Percentiles rank a stretch among this genome's conserved stretches.
Evolutionary conservation across 2,888 invertebrate genomes (phyloP).

Genomic region (Euproctis similis): DNA sequence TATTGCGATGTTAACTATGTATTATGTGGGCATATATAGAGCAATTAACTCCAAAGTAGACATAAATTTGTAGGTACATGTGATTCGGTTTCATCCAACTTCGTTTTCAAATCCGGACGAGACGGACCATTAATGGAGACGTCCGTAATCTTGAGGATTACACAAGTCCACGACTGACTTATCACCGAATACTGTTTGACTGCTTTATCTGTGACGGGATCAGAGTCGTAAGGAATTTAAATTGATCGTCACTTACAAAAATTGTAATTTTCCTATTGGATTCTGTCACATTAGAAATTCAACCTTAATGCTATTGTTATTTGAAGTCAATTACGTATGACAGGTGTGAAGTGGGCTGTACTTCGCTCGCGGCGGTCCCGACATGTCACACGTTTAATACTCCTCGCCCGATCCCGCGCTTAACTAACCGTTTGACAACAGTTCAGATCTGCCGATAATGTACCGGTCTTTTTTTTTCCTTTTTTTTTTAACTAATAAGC

Average conservation of each 20-base stretch:
- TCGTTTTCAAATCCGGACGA: constrained; percentile 12
- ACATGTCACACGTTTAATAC: constrained; percentile 63
- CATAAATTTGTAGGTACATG: constrained; percentile 25
- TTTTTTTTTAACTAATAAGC: too few species aligned
- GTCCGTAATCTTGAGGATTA: constrained; percentile 55
- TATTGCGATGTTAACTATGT: constrained; percentile 42
- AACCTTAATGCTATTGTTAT: constrained; percentile 20
- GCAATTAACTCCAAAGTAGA: constrained; percentile 32
- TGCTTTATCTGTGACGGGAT: constrained; percentile 71
- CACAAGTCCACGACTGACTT: constrained; percentile 61
- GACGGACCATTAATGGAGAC: constrained; percentile 38
- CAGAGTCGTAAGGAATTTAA: constrained; percentile 68
- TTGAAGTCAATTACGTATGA: constrained; percentile 8
- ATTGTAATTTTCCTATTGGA: constrained; percentile 22
- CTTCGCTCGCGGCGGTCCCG: constrained; percentile 32
- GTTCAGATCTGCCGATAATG: constrained; percentile 46
- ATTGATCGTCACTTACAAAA: constrained; percentile 51
- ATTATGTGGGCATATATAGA: constrained; percentile 35
- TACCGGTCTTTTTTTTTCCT: constrained; percentile 21
- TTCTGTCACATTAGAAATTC: constrained; percentile 15
- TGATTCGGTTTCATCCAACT: constrained; percentile 22
- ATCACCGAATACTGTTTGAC: constrained; percentile 63
- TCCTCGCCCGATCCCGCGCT: constrained; percentile 66
- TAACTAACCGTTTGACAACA: constrained; percentile 73
- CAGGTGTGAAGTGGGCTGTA: constrained; percentile 7